A percentile compares a stretch with the other conserved stretches of the same genome.
Conservation (phyloP, 1,140 invertebrate species). For the Brachionus paranguensis region DNA sequence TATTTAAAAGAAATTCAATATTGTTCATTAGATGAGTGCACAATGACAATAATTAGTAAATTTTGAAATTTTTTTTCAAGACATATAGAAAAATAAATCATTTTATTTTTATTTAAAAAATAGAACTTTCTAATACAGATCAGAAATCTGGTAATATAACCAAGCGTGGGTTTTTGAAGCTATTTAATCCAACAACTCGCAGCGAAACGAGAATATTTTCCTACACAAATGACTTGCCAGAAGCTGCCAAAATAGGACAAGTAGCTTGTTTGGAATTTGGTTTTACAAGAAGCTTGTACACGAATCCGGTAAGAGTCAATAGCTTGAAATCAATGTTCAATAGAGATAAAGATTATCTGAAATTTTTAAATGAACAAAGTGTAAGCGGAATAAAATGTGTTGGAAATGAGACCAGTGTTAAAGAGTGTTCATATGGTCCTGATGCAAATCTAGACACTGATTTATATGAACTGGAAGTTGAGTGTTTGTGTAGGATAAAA, state of each 20-base stretch:
- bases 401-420: not conserved
- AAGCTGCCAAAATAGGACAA: not conserved
- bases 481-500: conserved; percentile 22
- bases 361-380: not conserved
- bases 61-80: not conserved
- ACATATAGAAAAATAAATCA: not conserved
- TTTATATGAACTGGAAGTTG: conserved; percentile 27
- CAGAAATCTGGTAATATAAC: conserved; percentile 5
- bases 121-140: not conserved
- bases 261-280: conserved; percentile 35
- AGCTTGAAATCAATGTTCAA: not conserved
- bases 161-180: not conserved
- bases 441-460: not conserved
- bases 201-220: not conserved
- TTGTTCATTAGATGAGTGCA: conserved; percentile 16
- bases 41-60: not conserved
- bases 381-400: not conserved
- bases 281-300: not conserved
- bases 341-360: not conserved
- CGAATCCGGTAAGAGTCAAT: not conserved
- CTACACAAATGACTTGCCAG: not conserved
- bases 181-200: not conserved
- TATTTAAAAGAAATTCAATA: conserved; percentile 8
- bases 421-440: not conserved
- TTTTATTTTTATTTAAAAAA: not conserved